Base-by-base conservation (phyloP, 2,888 invertebrate species). In the Athetis lepigone region DNA sequence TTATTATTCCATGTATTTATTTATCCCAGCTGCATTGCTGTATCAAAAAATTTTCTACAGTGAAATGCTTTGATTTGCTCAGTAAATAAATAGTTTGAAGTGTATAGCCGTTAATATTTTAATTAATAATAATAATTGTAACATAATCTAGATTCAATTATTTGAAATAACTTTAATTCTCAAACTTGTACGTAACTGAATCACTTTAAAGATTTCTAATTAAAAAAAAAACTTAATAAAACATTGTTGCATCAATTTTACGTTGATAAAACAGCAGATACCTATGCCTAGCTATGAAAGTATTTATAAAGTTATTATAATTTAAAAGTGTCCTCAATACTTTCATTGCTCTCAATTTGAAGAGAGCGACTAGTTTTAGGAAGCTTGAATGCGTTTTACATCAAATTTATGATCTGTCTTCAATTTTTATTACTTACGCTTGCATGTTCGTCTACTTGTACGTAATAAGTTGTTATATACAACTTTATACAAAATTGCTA, bases 261-360 rank as follows among this genome's bases (percentile, higher is more conserved):
- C 21, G 29, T 40, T 54, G n/a, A 65, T 27, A 70, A n/a, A n/a
- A n/a, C n/a, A n/a, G n/a, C n/a, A n/a, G n/a, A 25, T 25, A 25
- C 4, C 18, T 66, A n/a, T 60, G 37, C 21, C 72, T 75, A 75
- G 75, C 69, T 75, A 77, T 77, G 67, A 81, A 86, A 87, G 83
- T 83, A 84, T 84, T 85, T 81, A 87, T 81, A 72, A 68, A 73
- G 78, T 80, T 73, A 29, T 25, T 71, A 75, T 79, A 78, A 78
- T 83, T 81, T 81, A 84, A 46, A 84, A 80, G 75, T 80, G 74
- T 77, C 55, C 56, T 64, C 64, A 70, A 83, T 72, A 77, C 75
- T 83, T 88, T 85, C 83, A 88, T 87, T 81, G 81, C 73, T 75
- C 80, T 82, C 60, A 74, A 76, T 80, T 88, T 85, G 78, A 81